Conservation (phyloP, 2,113 vertebrate genomes). For the Phrynosoma blainvillii region DNA sequence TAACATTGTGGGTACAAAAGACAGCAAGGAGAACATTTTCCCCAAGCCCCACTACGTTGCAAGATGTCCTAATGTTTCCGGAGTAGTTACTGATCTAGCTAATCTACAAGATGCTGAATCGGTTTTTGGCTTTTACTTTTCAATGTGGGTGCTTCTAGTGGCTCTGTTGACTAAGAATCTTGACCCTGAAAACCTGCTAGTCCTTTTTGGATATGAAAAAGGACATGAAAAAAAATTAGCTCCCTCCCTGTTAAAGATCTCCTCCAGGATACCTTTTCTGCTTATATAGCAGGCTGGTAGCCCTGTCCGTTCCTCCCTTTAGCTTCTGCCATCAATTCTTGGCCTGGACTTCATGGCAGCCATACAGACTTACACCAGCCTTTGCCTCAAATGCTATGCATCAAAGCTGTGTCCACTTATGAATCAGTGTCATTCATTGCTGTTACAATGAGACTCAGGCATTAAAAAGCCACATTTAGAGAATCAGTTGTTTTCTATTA, state of each 20-base stretch:
- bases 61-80: not conserved
- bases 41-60: not conserved
- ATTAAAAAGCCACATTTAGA: not conserved
- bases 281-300: not conserved
- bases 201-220: not conserved
- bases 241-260: not conserved
- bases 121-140: not conserved
- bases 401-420: not conserved
- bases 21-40: not conserved
- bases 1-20: not conserved
- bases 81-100: not conserved
- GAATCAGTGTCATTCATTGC: not conserved
- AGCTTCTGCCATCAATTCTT: not conserved
- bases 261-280: not conserved
- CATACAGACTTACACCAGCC: not conserved
- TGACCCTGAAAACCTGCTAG: too few species aligned
- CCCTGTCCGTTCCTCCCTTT: not conserved
- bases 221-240: not conserved
- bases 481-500: not conserved
- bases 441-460: not conserved
- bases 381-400: not conserved
- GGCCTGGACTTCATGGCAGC: not conserved
- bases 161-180: not conserved
- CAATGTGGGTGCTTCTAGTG: not conserved
- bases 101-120: not conserved